Evolutionary conservation across 2,888 invertebrate genomes (phyloP).

Genomic region (Drosophila lutescens): DNA sequence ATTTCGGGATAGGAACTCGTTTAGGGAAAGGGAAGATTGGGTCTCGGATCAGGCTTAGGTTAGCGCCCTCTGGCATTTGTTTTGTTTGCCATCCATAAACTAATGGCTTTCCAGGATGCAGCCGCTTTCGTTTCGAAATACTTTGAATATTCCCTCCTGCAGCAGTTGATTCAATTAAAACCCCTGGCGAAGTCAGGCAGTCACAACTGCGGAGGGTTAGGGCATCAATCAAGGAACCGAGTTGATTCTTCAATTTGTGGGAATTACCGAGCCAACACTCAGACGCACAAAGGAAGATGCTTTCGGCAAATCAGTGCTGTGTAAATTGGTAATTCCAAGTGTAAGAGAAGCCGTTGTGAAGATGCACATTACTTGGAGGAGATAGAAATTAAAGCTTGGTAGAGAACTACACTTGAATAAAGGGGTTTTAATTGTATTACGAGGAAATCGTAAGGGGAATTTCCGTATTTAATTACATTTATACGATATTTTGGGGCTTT

Average conservation of each 20-base stretch:
- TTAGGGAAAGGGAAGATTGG: neutral
- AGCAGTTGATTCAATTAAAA: conserved; percentile 69
- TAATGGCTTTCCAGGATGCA: conserved; percentile 54
- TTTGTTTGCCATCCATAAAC: conserved; percentile 63
- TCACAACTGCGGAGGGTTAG: conserved; percentile 31
- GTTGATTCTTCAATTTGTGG: conserved; percentile 46
- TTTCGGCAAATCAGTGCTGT: conserved; percentile 34
- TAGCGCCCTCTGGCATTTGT: conserved; percentile 70
- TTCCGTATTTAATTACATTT: neutral
- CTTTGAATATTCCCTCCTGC: conserved; percentile 57
- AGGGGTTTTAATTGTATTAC: neutral
- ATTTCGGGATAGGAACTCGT: conserved; percentile 36
- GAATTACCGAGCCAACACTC: conserved; percentile 25
- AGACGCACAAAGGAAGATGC: conserved; percentile 30
- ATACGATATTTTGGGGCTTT: too few relatives aligned
- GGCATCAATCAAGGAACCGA: conserved; percentile 41
- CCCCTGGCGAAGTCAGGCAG: conserved; percentile 40
- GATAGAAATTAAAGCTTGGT: conserved; percentile 30
- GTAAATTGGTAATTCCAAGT: conserved; percentile 39
- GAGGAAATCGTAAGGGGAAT: neutral
- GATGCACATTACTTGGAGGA: conserved; percentile 21
- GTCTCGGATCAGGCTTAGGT: conserved; percentile 47
- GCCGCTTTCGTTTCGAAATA: conserved; percentile 28
- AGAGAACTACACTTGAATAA: neutral
- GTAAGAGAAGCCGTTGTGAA: conserved; percentile 14